Evolutionary conservation across 2,888 invertebrate species (phyloP).

Genomic region (Dolichomitus sp.): DNA sequence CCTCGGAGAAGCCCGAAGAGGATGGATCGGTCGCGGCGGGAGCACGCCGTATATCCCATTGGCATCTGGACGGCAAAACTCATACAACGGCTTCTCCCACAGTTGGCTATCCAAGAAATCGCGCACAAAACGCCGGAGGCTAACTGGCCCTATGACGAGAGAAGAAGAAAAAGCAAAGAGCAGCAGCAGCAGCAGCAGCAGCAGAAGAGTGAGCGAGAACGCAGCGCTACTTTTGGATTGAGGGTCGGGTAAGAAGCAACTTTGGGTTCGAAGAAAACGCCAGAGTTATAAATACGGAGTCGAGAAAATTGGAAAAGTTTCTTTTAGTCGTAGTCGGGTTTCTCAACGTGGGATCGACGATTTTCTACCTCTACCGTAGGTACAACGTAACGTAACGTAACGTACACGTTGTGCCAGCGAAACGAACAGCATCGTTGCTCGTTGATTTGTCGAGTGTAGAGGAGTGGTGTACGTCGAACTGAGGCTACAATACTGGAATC

Average conservation of each 20-base stretch:
- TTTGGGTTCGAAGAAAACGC: slow-evolving; percentile 51
- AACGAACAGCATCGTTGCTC: slow-evolving; percentile 37
- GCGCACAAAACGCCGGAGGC: slow-evolving; percentile 50
- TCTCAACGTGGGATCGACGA: slow-evolving; percentile 36
- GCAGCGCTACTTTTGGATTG: slow-evolving; percentile 45
- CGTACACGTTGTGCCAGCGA: slow-evolving; percentile 29
- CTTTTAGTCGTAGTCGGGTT: slow-evolving; percentile 25
- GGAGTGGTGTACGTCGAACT: neutral
- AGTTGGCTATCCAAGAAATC: slow-evolving; percentile 57
- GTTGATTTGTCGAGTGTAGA: slow-evolving; percentile 40
- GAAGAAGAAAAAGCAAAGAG: slow-evolving; percentile 33
- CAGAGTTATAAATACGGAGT: slow-evolving; percentile 79
- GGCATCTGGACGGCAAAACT: slow-evolving; percentile 9
- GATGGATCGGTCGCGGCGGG: slow-evolving; percentile 2
- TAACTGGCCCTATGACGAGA: slow-evolving; percentile 42
- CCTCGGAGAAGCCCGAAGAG: neutral
- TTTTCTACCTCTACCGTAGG: slow-evolving; percentile 21
- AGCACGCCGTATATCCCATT: neutral
- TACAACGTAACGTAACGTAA: slow-evolving; percentile 34
- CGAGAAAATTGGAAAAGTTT: slow-evolving; percentile 81
- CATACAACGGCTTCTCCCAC: neutral
- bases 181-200: too few species aligned
- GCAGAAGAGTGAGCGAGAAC: slow-evolving; percentile 12
- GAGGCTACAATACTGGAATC: neutral
- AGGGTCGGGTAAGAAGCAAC: slow-evolving; percentile 38